phyloP scores from a whole-genome alignment of 2,797 vertebrate genomes.

The Tenualosa thibaudeaui region DNA sequence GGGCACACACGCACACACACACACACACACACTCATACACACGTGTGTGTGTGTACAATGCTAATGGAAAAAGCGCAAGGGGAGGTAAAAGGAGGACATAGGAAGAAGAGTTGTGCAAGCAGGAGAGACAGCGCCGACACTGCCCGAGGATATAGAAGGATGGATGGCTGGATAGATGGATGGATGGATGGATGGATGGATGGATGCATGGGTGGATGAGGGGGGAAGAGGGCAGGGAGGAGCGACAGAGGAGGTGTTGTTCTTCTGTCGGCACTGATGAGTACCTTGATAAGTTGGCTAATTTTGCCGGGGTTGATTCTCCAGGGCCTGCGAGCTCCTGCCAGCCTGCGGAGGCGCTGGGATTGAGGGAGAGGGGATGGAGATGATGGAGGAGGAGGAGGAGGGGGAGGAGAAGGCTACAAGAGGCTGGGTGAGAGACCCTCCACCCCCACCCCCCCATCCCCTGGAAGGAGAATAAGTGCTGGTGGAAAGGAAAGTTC shows the following conservation, averaged over 20 bases:
- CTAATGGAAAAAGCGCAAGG: conserved; percentile 8
- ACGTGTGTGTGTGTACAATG: not conserved
- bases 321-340: not conserved
- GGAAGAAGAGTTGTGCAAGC: not conserved
- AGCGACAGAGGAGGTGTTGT: conserved; percentile 1
- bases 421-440: not conserved
- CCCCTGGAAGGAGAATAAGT: conserved; percentile 15
- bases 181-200: not conserved
- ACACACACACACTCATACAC: not conserved
- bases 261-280: not conserved
- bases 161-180: not conserved
- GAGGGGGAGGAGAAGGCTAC: not conserved
- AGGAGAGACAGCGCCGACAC: not conserved
- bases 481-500: conserved; percentile 36
- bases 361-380: not conserved
- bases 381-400: not conserved
- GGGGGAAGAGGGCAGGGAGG: not conserved
- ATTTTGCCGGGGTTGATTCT: not conserved
- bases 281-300: conserved; percentile 19
- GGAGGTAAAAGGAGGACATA: not conserved
- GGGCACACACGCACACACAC: not conserved
- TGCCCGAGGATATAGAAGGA: not conserved
- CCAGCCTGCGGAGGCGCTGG: not conserved
- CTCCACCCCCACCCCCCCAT: not conserved
- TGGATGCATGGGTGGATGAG: not conserved